phyloP scores from a whole-genome alignment of 2,113 vertebrate genomes.

The Embiotoca jacksoni region DNA sequence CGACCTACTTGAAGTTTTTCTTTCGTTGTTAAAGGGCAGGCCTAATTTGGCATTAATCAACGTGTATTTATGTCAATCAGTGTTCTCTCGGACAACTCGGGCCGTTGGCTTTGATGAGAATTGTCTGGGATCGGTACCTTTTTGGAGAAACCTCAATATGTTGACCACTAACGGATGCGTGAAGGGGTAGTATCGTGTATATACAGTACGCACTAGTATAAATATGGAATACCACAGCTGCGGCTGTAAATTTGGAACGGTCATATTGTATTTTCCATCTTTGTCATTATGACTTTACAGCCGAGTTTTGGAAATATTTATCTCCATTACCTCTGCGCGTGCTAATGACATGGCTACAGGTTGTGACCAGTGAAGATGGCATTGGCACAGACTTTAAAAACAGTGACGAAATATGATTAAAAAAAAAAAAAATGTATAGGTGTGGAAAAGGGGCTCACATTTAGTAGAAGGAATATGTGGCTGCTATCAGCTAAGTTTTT shows the following conservation, averaged over 20 bases:
- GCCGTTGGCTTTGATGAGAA: neutral
- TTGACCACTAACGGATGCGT: constrained; percentile 53
- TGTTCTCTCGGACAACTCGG: constrained; percentile 18
- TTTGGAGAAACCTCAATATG: constrained; percentile 35
- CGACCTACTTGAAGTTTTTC: constrained; percentile 32
- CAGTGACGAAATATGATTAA: constrained; percentile 6
- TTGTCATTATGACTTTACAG: constrained; percentile 33
- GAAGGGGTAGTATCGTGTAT: neutral
- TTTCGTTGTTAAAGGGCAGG: constrained; percentile 11
- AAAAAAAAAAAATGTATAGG: constrained; percentile 9
- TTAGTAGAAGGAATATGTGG: constrained; percentile 44
- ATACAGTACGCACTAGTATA: constrained; percentile 5
- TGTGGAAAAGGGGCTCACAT: neutral
- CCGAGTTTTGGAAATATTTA: constrained; percentile 30
- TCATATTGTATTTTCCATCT: constrained; percentile 17
- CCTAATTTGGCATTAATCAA: constrained; percentile 8
- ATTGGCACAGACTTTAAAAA: neutral
- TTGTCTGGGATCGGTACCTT: constrained; percentile 46
- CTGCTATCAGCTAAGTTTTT: constrained; percentile 28
- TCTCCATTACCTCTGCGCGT: constrained; percentile 3
- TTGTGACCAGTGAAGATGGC: constrained; percentile 6
- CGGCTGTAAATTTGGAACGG: constrained; percentile 7
- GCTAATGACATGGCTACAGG: neutral
- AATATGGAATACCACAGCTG: constrained; percentile 4
- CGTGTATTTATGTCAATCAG: constrained; percentile 13